Evolutionary conservation across 2,113 vertebrate genomes (phyloP).

Genomic region (Urocitellus parryii): DNA sequence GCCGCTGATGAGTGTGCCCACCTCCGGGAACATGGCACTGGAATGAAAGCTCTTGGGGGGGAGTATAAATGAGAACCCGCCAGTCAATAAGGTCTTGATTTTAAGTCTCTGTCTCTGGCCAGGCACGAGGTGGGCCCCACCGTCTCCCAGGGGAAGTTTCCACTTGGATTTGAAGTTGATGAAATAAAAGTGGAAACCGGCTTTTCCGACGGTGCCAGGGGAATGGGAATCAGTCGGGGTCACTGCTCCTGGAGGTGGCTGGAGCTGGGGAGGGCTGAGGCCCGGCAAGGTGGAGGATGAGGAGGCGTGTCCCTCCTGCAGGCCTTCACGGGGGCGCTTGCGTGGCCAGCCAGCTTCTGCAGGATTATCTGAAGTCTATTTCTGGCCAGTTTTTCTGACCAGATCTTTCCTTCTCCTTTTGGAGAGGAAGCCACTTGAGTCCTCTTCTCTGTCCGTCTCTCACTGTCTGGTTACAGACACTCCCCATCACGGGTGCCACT

Average conservation of each 20-base stretch:
- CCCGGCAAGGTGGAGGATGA: no score
- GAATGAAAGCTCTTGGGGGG: slow-evolving; percentile 46
- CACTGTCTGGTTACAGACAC: neutral
- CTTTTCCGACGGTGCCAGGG: neutral
- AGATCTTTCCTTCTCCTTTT: slow-evolving; percentile 65
- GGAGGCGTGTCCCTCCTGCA: neutral
- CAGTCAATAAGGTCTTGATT: slow-evolving; percentile 65
- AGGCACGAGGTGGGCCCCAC: slow-evolving; percentile 23
- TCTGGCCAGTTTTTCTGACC: slow-evolving; percentile 53
- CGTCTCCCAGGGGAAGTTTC: slow-evolving; percentile 57
- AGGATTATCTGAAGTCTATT: slow-evolving; percentile 55
- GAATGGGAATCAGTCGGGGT: neutral
- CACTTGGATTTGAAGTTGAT: slow-evolving; percentile 57
- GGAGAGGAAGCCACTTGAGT: neutral
- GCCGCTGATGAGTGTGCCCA: slow-evolving; percentile 68
- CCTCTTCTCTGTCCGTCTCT: neutral
- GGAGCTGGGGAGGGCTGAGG: neutral
- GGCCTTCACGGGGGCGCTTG: neutral
- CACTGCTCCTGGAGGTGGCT: neutral
- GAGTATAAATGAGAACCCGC: slow-evolving; percentile 70
- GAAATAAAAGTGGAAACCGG: neutral
- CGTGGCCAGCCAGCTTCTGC: neutral
- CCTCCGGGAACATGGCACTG: slow-evolving; percentile 67
- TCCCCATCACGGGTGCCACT: neutral
- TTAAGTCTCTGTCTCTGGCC: slow-evolving; percentile 58